These are phyloP conservation scores for Tyrannus savana DNA, from an alignment of 2,113 vertebrate genomes.

Conservation along the genomic window DNA sequence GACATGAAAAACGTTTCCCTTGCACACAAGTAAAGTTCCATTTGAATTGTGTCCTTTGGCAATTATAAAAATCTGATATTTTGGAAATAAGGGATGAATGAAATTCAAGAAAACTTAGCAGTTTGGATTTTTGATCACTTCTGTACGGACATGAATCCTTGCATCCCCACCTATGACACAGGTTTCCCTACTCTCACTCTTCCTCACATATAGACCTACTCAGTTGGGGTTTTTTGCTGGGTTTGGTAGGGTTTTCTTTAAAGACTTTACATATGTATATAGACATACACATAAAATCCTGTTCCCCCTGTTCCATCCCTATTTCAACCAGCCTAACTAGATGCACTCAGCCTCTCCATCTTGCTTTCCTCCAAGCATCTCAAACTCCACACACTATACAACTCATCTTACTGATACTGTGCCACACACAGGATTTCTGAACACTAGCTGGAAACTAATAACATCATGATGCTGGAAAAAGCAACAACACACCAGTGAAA, in stretches of 20 bases:
- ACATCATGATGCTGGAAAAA: not conserved
- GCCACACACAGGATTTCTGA: not conserved
- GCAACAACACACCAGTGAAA: not conserved
- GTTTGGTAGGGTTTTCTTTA: not conserved
- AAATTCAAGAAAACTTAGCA: not conserved
- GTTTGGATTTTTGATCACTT: not conserved
- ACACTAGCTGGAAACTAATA: not conserved
- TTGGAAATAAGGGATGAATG: not conserved
- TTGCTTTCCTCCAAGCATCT: not conserved
- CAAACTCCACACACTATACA: not conserved
- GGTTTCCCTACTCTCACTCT: not conserved
- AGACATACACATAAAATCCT: not conserved
- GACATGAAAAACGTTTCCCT: not conserved
- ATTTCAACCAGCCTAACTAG: not conserved
- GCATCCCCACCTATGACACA: not conserved
- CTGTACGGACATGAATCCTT: not conserved
- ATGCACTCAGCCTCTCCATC: not conserved
- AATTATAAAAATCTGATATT: not conserved
- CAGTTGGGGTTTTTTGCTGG: too few relatives aligned
- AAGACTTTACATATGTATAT: not conserved
- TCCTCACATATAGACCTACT: not conserved
- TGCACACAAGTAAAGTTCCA: not conserved
- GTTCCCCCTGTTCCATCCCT: not conserved
- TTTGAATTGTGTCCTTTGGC: not conserved
- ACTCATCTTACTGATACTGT: not conserved